phyloP scores from a whole-genome alignment of 2,113 vertebrate species.

The Ptyas mucosa region DNA sequence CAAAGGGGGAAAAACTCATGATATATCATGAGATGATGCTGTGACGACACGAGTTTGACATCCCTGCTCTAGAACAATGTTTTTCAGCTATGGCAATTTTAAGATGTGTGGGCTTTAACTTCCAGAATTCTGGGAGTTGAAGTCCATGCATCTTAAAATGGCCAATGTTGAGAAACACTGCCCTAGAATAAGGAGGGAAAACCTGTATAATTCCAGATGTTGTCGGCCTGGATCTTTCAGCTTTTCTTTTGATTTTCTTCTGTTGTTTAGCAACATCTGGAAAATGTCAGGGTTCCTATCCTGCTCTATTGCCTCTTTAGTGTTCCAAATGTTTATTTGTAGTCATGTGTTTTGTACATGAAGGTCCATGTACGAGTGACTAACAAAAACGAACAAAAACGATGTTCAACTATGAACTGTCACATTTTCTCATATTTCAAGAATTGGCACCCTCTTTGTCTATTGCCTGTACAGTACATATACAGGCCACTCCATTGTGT shows the following conservation, averaged over 20 bases:
- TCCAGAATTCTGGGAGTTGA: neutral
- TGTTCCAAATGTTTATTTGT: slow-evolving; percentile 28
- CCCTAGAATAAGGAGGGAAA: neutral
- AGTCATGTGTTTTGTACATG: slow-evolving; percentile 60
- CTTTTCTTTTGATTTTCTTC: neutral
- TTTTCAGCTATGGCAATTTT: neutral
- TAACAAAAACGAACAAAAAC: slow-evolving; percentile 45
- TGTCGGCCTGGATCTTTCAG: neutral
- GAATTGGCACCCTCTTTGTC: neutral
- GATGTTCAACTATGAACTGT: slow-evolving; percentile 48
- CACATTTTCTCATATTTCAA: slow-evolving; percentile 45
- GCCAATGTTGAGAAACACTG: neutral
- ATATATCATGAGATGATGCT: too few species aligned
- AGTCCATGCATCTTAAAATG: neutral
- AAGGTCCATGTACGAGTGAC: slow-evolving; percentile 49
- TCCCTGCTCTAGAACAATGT: neutral
- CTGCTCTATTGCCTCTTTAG: neutral
- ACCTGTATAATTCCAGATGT: neutral
- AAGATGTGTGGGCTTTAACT: neutral
- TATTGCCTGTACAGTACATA: neutral
- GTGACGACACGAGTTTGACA: too few species aligned
- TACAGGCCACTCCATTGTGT: neutral
- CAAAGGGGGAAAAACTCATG: too few species aligned
- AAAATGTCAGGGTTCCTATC: neutral
- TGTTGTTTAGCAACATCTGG: neutral